Evolutionary conservation across 2,797 vertebrate genomes (phyloP).

Genomic region (Carduelis carduelis): DNA sequence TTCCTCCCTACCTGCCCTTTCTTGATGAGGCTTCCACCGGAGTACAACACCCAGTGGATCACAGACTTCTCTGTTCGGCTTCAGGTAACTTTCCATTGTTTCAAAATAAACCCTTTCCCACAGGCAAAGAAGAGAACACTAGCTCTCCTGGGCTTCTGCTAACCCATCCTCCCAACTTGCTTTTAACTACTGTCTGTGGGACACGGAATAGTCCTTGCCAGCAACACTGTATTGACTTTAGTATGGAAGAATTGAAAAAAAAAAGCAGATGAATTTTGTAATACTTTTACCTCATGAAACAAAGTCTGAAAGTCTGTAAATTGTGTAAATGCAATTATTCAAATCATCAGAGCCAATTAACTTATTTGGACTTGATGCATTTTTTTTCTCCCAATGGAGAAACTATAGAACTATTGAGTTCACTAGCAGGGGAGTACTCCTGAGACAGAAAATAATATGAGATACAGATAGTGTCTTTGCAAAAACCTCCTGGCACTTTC

Average conservation of each 20-base stretch:
- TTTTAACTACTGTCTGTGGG: neutral
- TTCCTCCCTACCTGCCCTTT: neutral
- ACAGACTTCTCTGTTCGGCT: neutral
- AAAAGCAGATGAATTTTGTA: neutral
- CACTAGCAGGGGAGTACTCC: neutral
- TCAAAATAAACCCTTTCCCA: constrained; percentile 32
- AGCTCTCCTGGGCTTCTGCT: constrained; percentile 3
- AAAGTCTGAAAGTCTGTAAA: neutral
- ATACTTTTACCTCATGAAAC: neutral
- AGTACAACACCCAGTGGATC: neutral
- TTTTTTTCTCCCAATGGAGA: neutral
- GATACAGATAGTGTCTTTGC: neutral
- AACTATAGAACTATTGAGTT: neutral
- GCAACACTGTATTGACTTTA: neutral
- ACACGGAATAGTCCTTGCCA: neutral
- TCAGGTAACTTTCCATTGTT: constrained; percentile 21
- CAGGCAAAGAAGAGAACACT: neutral
- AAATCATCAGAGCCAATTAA: neutral
- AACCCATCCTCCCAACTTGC: neutral
- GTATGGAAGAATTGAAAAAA: neutral
- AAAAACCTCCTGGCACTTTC: constrained; percentile 4
- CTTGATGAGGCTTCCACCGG: neutral
- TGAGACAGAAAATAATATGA: constrained; percentile 19
- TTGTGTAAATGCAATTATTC: neutral
- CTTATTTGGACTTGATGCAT: neutral